These are phyloP conservation scores for Callionymus lyra DNA, from an alignment of 2,113 vertebrate species.

Conservation along the genomic window DNA sequence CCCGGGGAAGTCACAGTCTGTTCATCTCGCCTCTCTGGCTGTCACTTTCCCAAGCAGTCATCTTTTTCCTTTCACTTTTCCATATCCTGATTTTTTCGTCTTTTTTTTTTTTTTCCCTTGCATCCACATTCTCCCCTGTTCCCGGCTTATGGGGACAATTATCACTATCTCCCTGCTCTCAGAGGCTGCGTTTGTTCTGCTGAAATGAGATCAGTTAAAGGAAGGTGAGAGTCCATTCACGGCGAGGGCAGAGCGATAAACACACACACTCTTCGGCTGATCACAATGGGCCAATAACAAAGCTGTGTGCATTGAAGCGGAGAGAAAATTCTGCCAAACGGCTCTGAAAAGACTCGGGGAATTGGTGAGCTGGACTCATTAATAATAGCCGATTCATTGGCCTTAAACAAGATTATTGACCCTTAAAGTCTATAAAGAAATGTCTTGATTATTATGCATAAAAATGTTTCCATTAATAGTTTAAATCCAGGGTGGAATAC, in stretches of 20 bases:
- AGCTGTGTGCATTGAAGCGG: too few relatives aligned
- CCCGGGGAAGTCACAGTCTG: constrained; percentile 45
- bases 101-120: constrained; percentile 7
- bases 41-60: constrained; percentile 49
- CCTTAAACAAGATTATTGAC: too few relatives aligned
- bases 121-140: constrained; percentile 32
- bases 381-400: too few relatives aligned
- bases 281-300: too few relatives aligned
- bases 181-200: constrained; percentile 49
- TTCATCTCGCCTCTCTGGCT: constrained; percentile 42
- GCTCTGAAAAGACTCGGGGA: too few relatives aligned
- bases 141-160: constrained; percentile 55
- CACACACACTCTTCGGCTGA: constrained; percentile 9
- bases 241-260: constrained; percentile 53
- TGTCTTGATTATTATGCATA: too few relatives aligned
- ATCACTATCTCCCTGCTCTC: constrained; percentile 44
- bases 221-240: constrained; percentile 60
- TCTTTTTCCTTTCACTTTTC: constrained; percentile 20
- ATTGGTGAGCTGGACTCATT: too few relatives aligned
- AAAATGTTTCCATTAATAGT: too few relatives aligned
- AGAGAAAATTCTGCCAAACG: too few relatives aligned
- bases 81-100: constrained; percentile 15
- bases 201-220: constrained; percentile 63
- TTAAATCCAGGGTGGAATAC: too few relatives aligned
- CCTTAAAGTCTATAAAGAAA: too few relatives aligned